Base-by-base conservation (phyloP, 2,888 invertebrate species). In the Hirudinaria manillensis region DNA sequence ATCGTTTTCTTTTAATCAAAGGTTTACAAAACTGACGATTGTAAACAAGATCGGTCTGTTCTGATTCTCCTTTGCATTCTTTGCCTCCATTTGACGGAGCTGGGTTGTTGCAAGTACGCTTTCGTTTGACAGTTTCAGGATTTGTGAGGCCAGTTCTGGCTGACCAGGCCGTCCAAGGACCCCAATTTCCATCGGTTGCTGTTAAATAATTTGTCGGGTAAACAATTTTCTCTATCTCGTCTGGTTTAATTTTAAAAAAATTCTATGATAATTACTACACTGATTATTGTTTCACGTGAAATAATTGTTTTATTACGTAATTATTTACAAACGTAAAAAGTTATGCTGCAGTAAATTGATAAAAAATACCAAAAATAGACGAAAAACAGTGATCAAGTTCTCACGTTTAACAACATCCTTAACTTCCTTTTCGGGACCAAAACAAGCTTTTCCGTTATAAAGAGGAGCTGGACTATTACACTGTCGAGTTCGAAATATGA, bases 71-170 rank as follows among this genome's bases (percentile, higher is more conserved):
- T 21, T 65, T 72, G 78, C 85, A 85, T 0, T 68, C 65, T 16
- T 75, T 77, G 0, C 85, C 85, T 53, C 83, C 84, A 78, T 81
- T 80, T 55, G 80, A 78, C 3, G 84, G 82, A 10, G 77, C 74
- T 3, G 85, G 85, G 68, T 81, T 81, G 78, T 84, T 80, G 79
- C 85, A 86, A 4, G 78, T 75, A 36, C 85, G 80, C 2, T 77
- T 76, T 19, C 85, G 78, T 0, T 73, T 51, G 24, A 81, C 78
- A 45, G 36, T 65, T 4, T 77, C 78, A 7, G 73, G 75, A 32
- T 75, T 77, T 68, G 77, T 77, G 34, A 72, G 65, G 16, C 66
- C 75, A 55, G 70, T 76, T 55, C 74, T 76, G 2, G 38, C 24
- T 24, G 77, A 75, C 79, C 77, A 78, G 7, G 51, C 74, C 32